Conservation (phyloP, 2,113 vertebrate species). For the Scophthalmus maximus region DNA sequence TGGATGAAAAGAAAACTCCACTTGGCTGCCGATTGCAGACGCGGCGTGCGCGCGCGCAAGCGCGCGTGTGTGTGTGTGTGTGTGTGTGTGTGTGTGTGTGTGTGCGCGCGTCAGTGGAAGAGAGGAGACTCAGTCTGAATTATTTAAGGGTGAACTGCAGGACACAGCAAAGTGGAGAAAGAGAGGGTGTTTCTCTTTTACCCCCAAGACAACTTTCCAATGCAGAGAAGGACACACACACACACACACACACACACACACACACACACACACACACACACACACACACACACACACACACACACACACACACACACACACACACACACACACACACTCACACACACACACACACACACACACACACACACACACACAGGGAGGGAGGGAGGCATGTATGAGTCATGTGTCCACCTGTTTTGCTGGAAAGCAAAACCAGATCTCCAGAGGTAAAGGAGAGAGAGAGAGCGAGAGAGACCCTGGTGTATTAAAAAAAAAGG, state of each 20-base stretch:
- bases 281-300: constrained; percentile 12
- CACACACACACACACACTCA: constrained; percentile 10
- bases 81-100: constrained; percentile 28
- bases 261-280: constrained; percentile 23
- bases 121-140: constrained; percentile 58
- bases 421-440: constrained; percentile 66
- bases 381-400: constrained; percentile 48
- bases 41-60: constrained; percentile 12
- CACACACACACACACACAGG: constrained; percentile 13
- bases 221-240: constrained; percentile 14
- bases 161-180: constrained; percentile 49
- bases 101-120: constrained; percentile 17
- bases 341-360: constrained; percentile 32
- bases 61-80: constrained; percentile 24
- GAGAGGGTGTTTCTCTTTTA: constrained; percentile 65
- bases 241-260: constrained; percentile 24
- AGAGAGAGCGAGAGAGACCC: constrained; percentile 39
- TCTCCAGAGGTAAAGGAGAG: constrained; percentile 33
- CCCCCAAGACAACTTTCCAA: constrained; percentile 59
- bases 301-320: constrained; percentile 28
- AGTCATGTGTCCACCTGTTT: constrained; percentile 67
- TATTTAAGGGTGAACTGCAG: constrained; percentile 73
- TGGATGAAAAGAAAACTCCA: constrained; percentile 49
- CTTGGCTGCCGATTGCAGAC: constrained; percentile 45
- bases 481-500: constrained; percentile 52